Base-by-base conservation (phyloP, 1,140 invertebrate genomes). In the Drosophila ananassae region DNA sequence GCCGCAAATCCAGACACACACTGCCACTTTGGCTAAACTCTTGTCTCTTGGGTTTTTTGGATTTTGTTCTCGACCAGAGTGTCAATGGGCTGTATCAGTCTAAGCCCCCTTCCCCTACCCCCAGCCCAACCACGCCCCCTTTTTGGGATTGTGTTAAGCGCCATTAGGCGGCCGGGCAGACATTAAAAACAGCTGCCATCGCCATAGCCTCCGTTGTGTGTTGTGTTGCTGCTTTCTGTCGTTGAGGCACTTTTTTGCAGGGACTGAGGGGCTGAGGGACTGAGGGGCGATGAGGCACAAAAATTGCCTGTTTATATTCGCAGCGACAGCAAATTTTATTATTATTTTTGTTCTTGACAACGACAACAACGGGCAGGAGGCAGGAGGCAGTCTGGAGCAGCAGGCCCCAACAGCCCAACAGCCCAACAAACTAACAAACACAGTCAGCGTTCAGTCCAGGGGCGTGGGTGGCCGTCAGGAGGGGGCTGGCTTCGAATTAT, bases 271-370 rank as follows among this genome's bases (percentile, higher is more conserved):
- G 1, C 17, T 17, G 17, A 17, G 13, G 5, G 4, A 28, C 5
- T 28, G 21, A 41, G 8, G n/a, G 46, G 63, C 25, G 25, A 7
- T 28, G 25, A 22, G 59, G 64, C 66, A 81, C 82, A 81, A 81
- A 87, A 85, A 85, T 87, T 85, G 82, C 82, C 82, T 85, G 81
- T 85, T 85, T 85, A 85, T 85, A 87, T 85, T 85, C 82, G 82
- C 82, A 85, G 82, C 77, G 82, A 85, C 82, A 85, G 82, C 82
- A 87, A 85, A 81, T 85, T 85, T 85, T 85, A 85, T 85, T 85
- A 87, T 81, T 81, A 85, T 87, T 85, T 85, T 85, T 81, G 77
- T 85, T 87, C 69, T 81, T 85, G 82, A 85, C 81, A 85, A 87
- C 77, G 74, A 73, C 77, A 79, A 62, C 63, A 47, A 13, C 64